A percentile compares a stretch with the other conserved stretches of the same genome.
phyloP scores from a whole-genome alignment of 2,797 vertebrate genomes.

The Chaunax sp. region DNA sequence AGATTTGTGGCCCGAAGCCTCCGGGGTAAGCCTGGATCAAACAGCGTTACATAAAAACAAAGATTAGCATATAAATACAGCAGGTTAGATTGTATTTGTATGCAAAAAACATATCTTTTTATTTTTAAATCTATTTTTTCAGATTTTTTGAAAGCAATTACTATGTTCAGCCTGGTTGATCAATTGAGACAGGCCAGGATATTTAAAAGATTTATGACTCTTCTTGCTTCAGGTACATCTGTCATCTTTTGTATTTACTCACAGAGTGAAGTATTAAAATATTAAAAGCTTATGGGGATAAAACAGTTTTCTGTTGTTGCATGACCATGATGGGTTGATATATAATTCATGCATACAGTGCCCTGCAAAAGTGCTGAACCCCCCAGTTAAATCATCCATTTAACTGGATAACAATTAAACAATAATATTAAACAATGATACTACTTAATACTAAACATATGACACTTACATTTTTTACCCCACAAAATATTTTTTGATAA shows the following conservation, averaged over 20 bases:
- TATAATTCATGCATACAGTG: no score
- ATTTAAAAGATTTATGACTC: conserved; percentile 6
- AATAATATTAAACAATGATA: no score
- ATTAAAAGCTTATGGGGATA: conserved; percentile 6
- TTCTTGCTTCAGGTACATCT: neutral
- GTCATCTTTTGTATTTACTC: conserved; percentile 12
- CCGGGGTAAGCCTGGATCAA: conserved; percentile 88
- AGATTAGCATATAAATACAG: neutral
- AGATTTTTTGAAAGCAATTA: neutral
- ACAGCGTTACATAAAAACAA: neutral
- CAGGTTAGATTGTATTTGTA: neutral
- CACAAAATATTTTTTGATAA: no score
- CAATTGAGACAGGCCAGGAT: neutral
- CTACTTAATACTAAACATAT: no score
- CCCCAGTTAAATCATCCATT: no score
- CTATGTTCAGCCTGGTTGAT: conserved; percentile 12
- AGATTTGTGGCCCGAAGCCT: conserved; percentile 91
- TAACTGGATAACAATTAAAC: no score
- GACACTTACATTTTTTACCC: no score
- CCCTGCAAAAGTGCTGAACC: no score
- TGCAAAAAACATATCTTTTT: neutral
- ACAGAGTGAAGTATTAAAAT: conserved; percentile 3
- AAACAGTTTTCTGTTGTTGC: conserved; percentile 4
- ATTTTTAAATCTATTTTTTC: neutral
- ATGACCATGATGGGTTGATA: no score